A percentile compares a stretch with the other conserved stretches of the same genome.
phyloP scores from a whole-genome alignment of 2,113 vertebrate genomes.

The Manacus vitellinus region DNA sequence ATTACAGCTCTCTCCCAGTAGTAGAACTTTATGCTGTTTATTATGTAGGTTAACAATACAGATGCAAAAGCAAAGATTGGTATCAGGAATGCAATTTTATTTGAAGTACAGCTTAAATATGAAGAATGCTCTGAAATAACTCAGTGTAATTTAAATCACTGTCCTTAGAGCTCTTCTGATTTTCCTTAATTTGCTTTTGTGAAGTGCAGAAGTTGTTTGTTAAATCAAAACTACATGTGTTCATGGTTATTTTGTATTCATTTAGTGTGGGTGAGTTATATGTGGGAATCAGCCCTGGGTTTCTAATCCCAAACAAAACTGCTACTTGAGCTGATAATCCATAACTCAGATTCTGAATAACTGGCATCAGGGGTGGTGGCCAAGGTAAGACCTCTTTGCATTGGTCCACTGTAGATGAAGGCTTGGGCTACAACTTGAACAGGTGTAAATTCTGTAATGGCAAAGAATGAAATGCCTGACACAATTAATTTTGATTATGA shows the following conservation, averaged over 20 bases:
- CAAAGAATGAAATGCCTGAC: background rate
- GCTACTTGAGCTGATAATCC: background rate
- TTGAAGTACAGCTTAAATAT: background rate
- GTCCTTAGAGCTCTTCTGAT: background rate
- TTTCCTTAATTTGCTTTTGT: slow-evolving; percentile 34
- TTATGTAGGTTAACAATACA: background rate
- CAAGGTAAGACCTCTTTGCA: background rate
- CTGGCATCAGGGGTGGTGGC: background rate
- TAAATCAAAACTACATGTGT: background rate
- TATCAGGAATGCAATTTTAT: background rate
- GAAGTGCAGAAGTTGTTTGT: background rate
- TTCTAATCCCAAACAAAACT: background rate
- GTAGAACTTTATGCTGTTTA: background rate
- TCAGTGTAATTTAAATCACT: background rate
- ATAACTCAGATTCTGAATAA: background rate
- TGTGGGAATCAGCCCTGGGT: background rate
- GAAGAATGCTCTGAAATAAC: background rate
- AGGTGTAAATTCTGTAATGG: background rate
- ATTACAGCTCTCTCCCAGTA: background rate
- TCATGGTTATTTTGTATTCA: background rate
- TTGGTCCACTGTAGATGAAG: background rate
- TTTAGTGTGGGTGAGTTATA: background rate
- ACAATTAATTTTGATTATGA: background rate
- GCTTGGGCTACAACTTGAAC: background rate
- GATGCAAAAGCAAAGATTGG: background rate